A percentile compares a stretch with the other conserved stretches of the same genome.
Evolutionary conservation across 2,888 invertebrate species (phyloP).

Genomic region (Rutpela maculata): DNA sequence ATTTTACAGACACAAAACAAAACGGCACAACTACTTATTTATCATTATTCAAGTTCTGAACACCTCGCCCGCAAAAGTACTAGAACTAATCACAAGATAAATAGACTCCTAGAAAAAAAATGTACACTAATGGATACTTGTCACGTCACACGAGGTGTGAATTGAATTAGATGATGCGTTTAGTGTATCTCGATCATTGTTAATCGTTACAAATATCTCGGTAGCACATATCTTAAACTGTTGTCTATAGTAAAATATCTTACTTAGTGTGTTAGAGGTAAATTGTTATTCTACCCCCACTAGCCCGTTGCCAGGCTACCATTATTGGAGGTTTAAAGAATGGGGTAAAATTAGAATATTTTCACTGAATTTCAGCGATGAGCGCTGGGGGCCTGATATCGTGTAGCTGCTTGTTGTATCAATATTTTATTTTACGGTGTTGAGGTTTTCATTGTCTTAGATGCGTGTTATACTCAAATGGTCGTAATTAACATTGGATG

Average conservation of each 20-base stretch:
- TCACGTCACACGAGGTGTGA: slow-evolving; percentile 17
- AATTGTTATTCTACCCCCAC: slow-evolving; percentile 46
- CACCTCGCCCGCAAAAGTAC: background rate
- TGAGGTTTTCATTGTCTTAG: slow-evolving; percentile 11
- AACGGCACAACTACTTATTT: background rate
- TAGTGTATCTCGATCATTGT: slow-evolving; percentile 2
- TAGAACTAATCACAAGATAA: background rate
- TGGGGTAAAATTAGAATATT: slow-evolving; percentile 52
- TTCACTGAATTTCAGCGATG: slow-evolving; percentile 39
- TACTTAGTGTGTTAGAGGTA: background rate
- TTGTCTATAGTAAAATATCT: slow-evolving; percentile 19
- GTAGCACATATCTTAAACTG: slow-evolving; percentile 8
- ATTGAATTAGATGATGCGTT: slow-evolving; percentile 21
- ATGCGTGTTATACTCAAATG: background rate
- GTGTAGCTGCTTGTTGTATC: slow-evolving; percentile 19
- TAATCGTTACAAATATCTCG: slow-evolving; percentile 11
- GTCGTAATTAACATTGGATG: background rate
- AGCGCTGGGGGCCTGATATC: background rate
- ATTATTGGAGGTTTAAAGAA: slow-evolving; percentile 45
- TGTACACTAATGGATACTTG: background rate
- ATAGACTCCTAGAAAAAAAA: background rate
- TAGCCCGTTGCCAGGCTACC: slow-evolving; percentile 51
- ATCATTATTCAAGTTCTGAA: background rate
- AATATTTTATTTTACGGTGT: slow-evolving; percentile 10
- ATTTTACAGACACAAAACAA: background rate